These are phyloP conservation scores for Tapirus indicus DNA, from an alignment of 2,797 vertebrate species.

Conservation along the genomic window DNA sequence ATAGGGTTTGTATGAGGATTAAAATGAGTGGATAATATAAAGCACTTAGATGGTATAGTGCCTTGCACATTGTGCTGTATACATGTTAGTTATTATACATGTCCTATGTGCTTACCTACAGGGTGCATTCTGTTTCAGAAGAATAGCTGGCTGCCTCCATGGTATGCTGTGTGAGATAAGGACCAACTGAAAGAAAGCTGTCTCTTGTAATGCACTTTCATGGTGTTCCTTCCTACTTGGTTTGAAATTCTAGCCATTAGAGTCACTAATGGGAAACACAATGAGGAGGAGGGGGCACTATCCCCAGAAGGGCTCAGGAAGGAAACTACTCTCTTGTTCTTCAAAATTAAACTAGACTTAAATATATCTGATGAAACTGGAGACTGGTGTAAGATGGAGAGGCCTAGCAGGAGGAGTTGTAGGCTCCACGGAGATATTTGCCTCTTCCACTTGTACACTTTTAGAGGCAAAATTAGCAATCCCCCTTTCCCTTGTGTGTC, in stretches of 20 bases:
- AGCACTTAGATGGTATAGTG: not conserved
- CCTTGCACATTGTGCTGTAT: not conserved
- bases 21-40: conserved; percentile 19
- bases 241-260: conserved; percentile 15
- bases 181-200: not conserved
- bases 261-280: not conserved
- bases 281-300: not conserved
- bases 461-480: not conserved
- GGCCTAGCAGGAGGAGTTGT: not conserved
- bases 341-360: not conserved
- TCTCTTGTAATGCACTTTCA: not conserved
- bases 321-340: not conserved
- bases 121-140: not conserved
- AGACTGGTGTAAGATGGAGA: not conserved
- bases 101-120: not conserved
- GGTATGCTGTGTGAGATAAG: not conserved
- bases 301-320: not conserved
- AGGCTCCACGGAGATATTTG: not conserved
- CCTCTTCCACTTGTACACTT: not conserved
- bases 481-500: not conserved
- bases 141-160: not conserved
- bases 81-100: not conserved
- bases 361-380: not conserved
- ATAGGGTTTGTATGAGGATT: not conserved
- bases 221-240: not conserved